Base-by-base conservation (phyloP, 23 tunicate genomes). In the Halocynthia roretzi region DNA sequence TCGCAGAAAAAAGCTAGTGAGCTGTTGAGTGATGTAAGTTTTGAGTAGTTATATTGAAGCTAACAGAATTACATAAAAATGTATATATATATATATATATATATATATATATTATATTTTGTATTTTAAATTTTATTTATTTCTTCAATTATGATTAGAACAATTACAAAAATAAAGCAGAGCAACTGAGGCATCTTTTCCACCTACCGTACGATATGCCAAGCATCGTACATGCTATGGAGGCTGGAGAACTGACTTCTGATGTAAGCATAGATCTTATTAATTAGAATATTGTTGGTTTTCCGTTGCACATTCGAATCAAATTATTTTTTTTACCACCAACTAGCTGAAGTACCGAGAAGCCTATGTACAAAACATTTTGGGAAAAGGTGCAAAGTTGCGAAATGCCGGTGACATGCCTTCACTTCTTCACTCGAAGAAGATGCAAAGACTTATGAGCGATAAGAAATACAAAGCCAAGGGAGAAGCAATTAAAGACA, bases 1-100 rank as follows among this genome's bases (percentile, higher is more conserved):
- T 53, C 94, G 8, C 94, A 84, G 54, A 80, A 78, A n/a, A 80
- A 83, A 83, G 94, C 98, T 10, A 86, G 87, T 72, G 83, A 84
- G 70, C 88, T 83, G 10, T 83, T 71, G 40, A 89, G 96, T 56
- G 81, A 89, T 80, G 96, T 89, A 61, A 67, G 72, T 71, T 11
- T 58, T 58, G 17, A 58, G 15, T 58, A 58, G 15, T 14, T n/a
- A 14, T 58, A 4, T 1, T 58, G 63, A 31, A 31, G 44, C 1
- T 31, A 31, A 4, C 44, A 31, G 44, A 31, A 31, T 31, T 0
- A 31, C 44, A 31, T 31, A 31, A 31, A 31, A 31, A 4, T 31
- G 44, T 31, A 31, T 31, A 31, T 31, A 31, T 31, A 31, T 31
- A 31, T 31, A 31, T 31, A 31, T 31, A n/a, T n/a, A n/a, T n/a